Percentiles rank a stretch among this genome's conserved stretches.
These are phyloP conservation scores for Periophthalmus modestus DNA, from an alignment of 2,113 vertebrate species.

Conservation along the genomic window DNA sequence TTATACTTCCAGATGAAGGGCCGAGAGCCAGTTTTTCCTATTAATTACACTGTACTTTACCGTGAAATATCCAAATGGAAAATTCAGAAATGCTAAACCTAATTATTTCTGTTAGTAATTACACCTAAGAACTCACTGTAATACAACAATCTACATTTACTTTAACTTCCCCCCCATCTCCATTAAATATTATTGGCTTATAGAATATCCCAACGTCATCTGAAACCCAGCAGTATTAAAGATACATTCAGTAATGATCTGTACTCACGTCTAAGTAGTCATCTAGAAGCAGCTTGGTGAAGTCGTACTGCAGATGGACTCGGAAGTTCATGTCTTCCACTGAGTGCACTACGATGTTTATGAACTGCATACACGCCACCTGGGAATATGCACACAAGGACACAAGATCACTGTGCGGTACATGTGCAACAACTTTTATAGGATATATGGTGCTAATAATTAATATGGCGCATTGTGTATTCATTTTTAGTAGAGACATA, in stretches of 20 bases:
- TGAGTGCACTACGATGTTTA: constrained; percentile 97
- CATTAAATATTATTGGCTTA: too few relatives aligned
- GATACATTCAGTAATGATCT: constrained; percentile 6
- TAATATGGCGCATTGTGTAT: neutral
- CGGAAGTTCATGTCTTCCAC: constrained; percentile 99
- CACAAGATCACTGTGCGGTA: neutral
- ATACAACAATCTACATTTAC: too few relatives aligned
- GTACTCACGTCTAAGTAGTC: constrained; percentile 90
- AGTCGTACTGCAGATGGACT: constrained; percentile 94
- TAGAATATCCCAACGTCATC: too few relatives aligned
- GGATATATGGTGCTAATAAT: neutral
- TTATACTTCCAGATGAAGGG: too few relatives aligned
- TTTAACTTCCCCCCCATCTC: too few relatives aligned
- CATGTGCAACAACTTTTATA: neutral
- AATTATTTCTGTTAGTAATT: too few relatives aligned
- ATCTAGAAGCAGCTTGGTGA: constrained; percentile 93
- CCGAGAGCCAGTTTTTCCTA: too few relatives aligned
- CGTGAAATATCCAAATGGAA: too few relatives aligned
- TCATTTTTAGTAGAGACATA: neutral
- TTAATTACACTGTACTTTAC: too few relatives aligned
- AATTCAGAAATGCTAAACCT: too few relatives aligned
- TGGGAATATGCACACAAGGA: constrained; percentile 47
- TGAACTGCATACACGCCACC: constrained; percentile 99
- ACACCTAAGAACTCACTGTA: too few relatives aligned
- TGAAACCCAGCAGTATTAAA: constrained; percentile 1